These are phyloP conservation scores for Trachelus troglodyta DNA, from an alignment of 2,888 invertebrate genomes.

Conservation along the genomic window DNA sequence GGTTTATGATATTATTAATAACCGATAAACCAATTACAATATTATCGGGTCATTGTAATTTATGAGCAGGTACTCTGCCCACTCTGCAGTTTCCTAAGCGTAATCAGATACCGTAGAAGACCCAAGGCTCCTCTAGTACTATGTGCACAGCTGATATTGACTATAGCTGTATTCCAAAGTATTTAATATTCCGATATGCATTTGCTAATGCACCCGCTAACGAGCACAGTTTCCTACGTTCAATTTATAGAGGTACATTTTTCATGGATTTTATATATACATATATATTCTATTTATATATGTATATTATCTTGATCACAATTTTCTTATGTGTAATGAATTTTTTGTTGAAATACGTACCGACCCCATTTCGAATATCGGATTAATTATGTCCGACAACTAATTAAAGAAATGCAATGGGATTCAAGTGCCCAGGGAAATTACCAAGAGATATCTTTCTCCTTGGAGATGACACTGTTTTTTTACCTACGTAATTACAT, in stretches of 20 bases:
- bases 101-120: slow-evolving; percentile 35
- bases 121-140: not conserved
- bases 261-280: not conserved
- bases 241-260: not conserved
- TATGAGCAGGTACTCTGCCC: slow-evolving; percentile 14
- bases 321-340: not conserved
- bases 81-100: slow-evolving; percentile 20
- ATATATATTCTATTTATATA: no score
- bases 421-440: not conserved
- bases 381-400: not conserved
- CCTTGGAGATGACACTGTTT: not conserved
- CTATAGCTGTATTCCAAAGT: not conserved
- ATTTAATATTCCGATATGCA: not conserved
- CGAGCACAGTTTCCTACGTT: not conserved
- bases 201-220: not conserved
- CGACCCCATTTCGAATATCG: not conserved
- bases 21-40: slow-evolving; percentile 48
- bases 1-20: slow-evolving; percentile 38
- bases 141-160: not conserved
- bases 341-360: not conserved
- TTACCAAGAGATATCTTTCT: not conserved
- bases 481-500: not conserved
- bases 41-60: slow-evolving; percentile 33
- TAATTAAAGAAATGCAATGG: not conserved
- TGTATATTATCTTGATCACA: no score